Evolutionary conservation across 2,888 invertebrate genomes (phyloP).

Genomic region (Eupeodes luniger): DNA sequence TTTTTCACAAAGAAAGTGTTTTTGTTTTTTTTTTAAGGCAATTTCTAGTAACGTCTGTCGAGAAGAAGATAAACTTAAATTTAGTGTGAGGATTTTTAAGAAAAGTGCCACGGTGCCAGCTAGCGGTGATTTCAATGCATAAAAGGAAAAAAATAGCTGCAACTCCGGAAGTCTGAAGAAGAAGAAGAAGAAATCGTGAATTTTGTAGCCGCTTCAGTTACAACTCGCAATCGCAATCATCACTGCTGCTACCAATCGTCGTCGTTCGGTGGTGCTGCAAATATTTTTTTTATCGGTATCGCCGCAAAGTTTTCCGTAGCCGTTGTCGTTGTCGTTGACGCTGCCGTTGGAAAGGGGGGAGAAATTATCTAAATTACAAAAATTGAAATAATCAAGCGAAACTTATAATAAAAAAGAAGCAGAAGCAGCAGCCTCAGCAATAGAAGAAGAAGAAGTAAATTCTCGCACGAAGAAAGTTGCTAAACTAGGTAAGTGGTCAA

Average conservation of each 20-base stretch:
- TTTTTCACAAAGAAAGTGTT: conserved; percentile 56
- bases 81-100: background rate
- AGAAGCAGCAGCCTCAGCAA: conserved; percentile 20
- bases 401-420: conserved; percentile 23
- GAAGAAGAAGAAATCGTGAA: conserved; percentile 12
- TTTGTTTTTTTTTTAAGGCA: conserved; percentile 1
- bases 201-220: conserved; percentile 4
- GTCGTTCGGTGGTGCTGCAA: conserved; percentile 2
- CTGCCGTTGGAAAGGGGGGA: conserved; percentile 15
- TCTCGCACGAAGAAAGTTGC: conserved; percentile 72
- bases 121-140: conserved; percentile 65
- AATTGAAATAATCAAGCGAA: conserved; percentile 32
- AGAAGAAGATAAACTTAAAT: background rate
- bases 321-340: too few relatives aligned
- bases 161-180: conserved; percentile 71
- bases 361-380: conserved; percentile 13
- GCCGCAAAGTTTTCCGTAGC: conserved; percentile 34
- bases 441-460: conserved; percentile 49
- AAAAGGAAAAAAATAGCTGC: conserved; percentile 69
- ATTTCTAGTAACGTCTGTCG: background rate
- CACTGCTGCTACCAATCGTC: background rate
- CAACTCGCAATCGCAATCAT: conserved; percentile 11
- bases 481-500: conserved; percentile 75
- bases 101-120: conserved; percentile 50
- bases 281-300: conserved; percentile 32